These are phyloP conservation scores for Pilophorus perplexus DNA, from an alignment of 2,888 invertebrate species.

Conservation along the genomic window DNA sequence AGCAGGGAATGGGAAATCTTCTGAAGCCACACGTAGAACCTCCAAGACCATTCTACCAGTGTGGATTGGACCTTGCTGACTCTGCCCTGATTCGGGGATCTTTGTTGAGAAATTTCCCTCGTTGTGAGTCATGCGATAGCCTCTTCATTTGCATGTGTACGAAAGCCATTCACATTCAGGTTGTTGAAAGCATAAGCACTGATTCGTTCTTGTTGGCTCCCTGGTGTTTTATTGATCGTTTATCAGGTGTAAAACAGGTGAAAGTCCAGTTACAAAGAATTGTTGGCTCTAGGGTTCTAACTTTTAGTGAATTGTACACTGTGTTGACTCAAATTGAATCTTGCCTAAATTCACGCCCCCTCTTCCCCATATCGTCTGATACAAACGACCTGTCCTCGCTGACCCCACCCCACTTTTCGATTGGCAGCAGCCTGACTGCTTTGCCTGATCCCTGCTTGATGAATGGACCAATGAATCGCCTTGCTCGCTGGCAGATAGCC, in stretches of 20 bases:
- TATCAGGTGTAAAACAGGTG: neutral
- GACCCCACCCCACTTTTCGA: conserved; percentile 29
- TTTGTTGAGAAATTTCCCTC: conserved; percentile 36
- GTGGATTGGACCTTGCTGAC: conserved; percentile 10
- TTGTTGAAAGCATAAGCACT: conserved; percentile 47
- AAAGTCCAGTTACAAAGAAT: neutral
- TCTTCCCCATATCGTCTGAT: conserved; percentile 18
- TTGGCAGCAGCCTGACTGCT: conserved; percentile 14
- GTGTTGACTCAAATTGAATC: conserved; percentile 31
- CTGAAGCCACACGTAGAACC: conserved; percentile 47
- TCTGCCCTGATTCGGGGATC: conserved; percentile 1
- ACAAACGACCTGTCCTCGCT: conserved; percentile 24
- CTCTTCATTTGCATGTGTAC: conserved; percentile 49
- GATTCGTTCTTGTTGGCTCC: conserved; percentile 47
- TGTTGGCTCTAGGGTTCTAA: neutral
- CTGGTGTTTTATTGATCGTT: conserved; percentile 48
- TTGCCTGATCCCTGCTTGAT: conserved; percentile 18
- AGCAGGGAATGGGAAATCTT: conserved; percentile 49
- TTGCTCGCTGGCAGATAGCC: conserved; percentile 18
- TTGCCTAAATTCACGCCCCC: neutral
- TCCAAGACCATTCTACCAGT: conserved; percentile 31
- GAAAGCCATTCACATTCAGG: conserved; percentile 49
- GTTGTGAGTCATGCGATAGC: conserved; percentile 41
- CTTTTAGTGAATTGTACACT: neutral
- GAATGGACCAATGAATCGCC: neutral